phyloP scores from a whole-genome alignment of 1,140 invertebrate species.

The Globodera ellingtonae region DNA sequence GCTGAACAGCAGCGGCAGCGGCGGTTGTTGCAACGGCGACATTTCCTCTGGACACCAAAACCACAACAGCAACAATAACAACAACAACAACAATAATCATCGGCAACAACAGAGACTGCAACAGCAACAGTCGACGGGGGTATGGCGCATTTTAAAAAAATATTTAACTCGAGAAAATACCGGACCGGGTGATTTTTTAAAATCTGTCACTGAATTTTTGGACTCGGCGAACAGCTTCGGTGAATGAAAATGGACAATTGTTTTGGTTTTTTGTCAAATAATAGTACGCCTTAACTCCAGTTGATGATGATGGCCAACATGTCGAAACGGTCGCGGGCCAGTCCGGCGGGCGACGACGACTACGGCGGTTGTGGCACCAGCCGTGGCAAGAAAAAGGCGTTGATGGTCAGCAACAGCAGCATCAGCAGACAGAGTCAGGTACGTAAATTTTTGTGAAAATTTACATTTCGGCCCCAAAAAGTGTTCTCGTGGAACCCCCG shows the following conservation, averaged over 20 bases:
- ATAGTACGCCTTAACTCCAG: not conserved
- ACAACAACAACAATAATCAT: not conserved
- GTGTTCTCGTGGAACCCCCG: too few species aligned
- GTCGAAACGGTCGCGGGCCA: not conserved
- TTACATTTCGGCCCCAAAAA: too few species aligned
- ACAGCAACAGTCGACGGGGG: not conserved
- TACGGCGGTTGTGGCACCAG: not conserved
- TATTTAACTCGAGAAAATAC: not conserved
- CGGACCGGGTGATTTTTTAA: too few species aligned
- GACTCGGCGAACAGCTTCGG: too few species aligned
- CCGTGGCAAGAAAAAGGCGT: not conserved
- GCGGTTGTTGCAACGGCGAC: constrained; percentile 11
- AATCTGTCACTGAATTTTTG: too few species aligned
- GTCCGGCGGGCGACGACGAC: not conserved
- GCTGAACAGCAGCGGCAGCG: constrained; percentile 13
- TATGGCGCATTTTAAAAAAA: not conserved
- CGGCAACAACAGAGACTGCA: constrained; percentile 2
- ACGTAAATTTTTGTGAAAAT: too few species aligned
- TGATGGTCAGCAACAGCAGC: not conserved
- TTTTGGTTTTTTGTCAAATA: not conserved
- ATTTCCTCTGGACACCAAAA: not conserved
- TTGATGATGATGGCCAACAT: not conserved
- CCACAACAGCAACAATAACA: constrained; percentile 24
- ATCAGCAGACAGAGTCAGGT: not conserved
- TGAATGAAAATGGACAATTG: not conserved